phyloP scores from a whole-genome alignment of 2,113 vertebrate species.

The Notarius quadriscutis region DNA sequence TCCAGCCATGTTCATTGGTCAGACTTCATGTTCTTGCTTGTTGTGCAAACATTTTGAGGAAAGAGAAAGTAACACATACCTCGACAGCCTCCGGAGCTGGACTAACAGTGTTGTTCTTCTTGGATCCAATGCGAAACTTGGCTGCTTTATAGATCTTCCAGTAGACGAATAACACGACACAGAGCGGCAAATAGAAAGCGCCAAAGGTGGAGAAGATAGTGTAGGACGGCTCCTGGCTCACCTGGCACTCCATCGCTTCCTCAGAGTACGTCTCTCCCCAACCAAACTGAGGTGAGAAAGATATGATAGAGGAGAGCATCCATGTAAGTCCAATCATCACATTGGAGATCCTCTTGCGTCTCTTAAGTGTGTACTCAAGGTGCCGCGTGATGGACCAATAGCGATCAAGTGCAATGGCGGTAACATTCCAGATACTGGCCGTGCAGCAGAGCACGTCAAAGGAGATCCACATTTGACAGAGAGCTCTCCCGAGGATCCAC shows the following conservation, averaged over 20 bases:
- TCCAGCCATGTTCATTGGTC: not conserved
- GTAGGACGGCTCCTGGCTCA: conserved; percentile 80
- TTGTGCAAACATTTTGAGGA: not conserved
- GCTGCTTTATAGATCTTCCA: conserved; percentile 84
- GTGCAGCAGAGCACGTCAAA: conserved; percentile 84
- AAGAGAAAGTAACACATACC: conserved; percentile 61
- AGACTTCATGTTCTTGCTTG: not conserved
- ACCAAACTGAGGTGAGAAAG: conserved; percentile 78
- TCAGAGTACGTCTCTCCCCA: conserved; percentile 81
- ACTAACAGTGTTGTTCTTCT: conserved; percentile 73
- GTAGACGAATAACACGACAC: conserved; percentile 83
- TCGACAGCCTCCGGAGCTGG: conserved; percentile 70
- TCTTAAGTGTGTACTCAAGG: conserved; percentile 76
- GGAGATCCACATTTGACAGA: conserved; percentile 81
- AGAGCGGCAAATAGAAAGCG: conserved; percentile 82
- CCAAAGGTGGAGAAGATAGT: conserved; percentile 82
- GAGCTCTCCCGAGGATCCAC: conserved; percentile 74
- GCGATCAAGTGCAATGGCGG: conserved; percentile 80
- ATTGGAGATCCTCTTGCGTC: conserved; percentile 75
- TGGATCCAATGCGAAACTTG: conserved; percentile 73
- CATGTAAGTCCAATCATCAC: conserved; percentile 80
- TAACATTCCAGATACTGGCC: conserved; percentile 86
- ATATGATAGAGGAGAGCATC: conserved; percentile 75
- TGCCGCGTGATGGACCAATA: conserved; percentile 85
- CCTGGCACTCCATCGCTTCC: conserved; percentile 72